Percentiles rank a stretch among this genome's conserved stretches.
Conservation (phyloP, 2,797 vertebrate genomes). For the Dryobates pubescens region DNA sequence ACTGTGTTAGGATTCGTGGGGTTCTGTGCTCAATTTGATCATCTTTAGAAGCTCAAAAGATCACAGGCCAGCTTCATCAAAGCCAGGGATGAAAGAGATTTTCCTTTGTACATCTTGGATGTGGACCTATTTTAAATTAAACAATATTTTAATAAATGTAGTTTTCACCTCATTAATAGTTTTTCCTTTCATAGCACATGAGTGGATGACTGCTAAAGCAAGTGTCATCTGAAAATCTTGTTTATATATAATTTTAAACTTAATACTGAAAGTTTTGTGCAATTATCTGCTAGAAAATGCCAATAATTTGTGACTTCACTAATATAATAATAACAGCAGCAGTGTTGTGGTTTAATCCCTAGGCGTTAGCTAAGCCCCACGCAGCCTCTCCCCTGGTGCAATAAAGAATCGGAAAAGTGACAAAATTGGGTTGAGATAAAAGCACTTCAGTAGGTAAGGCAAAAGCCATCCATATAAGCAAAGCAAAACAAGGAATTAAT, state of each 20-base stretch:
- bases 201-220: neutral
- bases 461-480: neutral
- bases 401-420: neutral
- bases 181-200: neutral
- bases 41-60: conserved; percentile 47
- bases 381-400: no score
- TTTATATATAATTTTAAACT: neutral
- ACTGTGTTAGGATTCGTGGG: conserved; percentile 20
- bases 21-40: conserved; percentile 49
- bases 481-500: neutral
- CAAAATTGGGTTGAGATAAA: neutral
- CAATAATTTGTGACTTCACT: neutral
- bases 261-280: neutral
- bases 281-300: neutral
- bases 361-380: neutral
- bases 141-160: conserved; percentile 39
- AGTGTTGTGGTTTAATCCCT: neutral
- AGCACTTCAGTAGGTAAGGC: neutral
- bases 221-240: neutral
- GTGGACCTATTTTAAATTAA: conserved; percentile 43
- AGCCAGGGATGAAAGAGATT: conserved; percentile 50
- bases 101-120: conserved; percentile 25
- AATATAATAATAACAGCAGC: neutral
- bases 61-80: conserved; percentile 62
- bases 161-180: conserved; percentile 1